phyloP scores from a whole-genome alignment of 2,113 vertebrate species.

The Phalacrocorax brasilianus region DNA sequence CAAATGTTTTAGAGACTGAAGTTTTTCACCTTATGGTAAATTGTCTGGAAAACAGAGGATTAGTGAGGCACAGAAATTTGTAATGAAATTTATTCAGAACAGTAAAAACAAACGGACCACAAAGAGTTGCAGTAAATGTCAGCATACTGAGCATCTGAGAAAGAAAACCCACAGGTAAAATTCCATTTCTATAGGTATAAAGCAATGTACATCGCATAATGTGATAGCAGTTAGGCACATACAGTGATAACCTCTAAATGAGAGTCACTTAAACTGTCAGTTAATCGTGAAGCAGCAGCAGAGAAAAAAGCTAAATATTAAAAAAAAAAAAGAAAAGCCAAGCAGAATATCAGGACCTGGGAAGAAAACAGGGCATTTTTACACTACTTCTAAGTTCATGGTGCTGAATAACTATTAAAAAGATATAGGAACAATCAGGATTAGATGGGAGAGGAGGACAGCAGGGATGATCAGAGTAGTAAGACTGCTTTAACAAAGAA shows the following conservation, averaged over 20 bases:
- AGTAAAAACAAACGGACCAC: neutral
- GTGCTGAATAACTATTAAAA: neutral
- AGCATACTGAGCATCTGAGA: neutral
- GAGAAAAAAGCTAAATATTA: neutral
- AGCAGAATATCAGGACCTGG: neutral
- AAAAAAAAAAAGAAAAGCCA: neutral
- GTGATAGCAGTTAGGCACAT: neutral
- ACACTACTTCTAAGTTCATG: neutral
- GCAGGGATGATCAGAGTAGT: neutral
- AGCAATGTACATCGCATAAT: neutral
- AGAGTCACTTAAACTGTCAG: neutral
- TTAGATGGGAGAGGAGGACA: neutral
- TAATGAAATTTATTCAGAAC: neutral
- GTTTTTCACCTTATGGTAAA: neutral
- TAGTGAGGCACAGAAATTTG: neutral
- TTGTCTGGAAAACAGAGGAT: neutral
- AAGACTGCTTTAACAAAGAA: neutral
- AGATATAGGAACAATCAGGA: neutral
- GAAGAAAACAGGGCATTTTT: neutral
- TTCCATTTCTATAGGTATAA: neutral
- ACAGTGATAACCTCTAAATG: neutral
- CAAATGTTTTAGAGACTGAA: neutral
- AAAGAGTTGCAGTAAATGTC: neutral
- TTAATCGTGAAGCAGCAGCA: neutral
- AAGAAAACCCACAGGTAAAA: neutral